A percentile compares a stretch with the other conserved stretches of the same genome.
Conservation (phyloP, 2,113 vertebrate genomes). For the Collichthys lucidus region DNA sequence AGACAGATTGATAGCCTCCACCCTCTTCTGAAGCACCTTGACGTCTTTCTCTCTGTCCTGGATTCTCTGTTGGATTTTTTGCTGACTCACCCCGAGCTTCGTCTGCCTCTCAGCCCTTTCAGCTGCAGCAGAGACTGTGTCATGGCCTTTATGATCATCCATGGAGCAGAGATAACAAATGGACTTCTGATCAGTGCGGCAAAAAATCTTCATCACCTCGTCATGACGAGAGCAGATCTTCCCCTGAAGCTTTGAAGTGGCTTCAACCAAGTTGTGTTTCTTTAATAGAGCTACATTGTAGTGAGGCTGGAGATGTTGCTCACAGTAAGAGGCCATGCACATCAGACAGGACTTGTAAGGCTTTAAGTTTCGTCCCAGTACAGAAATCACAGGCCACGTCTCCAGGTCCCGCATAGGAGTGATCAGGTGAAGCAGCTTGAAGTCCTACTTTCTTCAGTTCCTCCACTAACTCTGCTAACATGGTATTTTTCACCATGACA, state of each 20-base stretch:
- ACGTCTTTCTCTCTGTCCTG: not conserved
- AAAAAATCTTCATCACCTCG: slow-evolving; percentile 51
- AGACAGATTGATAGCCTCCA: not conserved
- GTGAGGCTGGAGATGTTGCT: slow-evolving; percentile 11
- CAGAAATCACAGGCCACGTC: slow-evolving; percentile 46
- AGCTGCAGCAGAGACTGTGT: not conserved
- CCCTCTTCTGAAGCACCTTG: not conserved
- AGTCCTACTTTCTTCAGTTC: not conserved
- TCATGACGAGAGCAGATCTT: slow-evolving; percentile 29
- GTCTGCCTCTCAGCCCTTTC: not conserved
- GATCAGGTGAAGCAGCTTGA: not conserved
- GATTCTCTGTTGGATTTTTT: slow-evolving; percentile 14
- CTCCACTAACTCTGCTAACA: slow-evolving; percentile 16
- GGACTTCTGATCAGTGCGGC: slow-evolving; percentile 9
- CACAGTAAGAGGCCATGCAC: slow-evolving; percentile 32
- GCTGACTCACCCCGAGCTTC: fast-evolving
- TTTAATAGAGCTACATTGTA: not conserved
- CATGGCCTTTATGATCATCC: slow-evolving; percentile 25
- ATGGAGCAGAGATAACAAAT: not conserved
- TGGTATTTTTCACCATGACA: slow-evolving; percentile 25
- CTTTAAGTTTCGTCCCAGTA: not conserved
- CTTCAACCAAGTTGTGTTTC: slow-evolving; percentile 7
- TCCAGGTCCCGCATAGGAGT: slow-evolving; percentile 16
- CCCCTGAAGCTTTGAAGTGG: slow-evolving; percentile 1
- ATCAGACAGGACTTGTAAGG: slow-evolving; percentile 38